These are phyloP conservation scores for Pheosia gnoma DNA, from an alignment of 2,888 invertebrate genomes.

Conservation along the genomic window DNA sequence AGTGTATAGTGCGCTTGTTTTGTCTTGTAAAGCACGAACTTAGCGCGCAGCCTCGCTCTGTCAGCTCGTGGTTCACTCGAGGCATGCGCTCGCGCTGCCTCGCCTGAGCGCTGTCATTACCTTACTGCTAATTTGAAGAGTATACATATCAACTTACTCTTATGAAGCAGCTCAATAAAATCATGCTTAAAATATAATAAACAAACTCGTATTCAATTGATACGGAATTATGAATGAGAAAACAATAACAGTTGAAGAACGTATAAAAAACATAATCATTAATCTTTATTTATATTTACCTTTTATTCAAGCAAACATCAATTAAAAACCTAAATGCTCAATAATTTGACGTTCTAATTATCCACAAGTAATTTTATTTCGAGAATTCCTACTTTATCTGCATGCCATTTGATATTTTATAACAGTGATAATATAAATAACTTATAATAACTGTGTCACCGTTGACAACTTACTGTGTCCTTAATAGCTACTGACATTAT, in stretches of 20 bases:
- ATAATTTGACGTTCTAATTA: background rate
- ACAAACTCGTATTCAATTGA: too few species aligned
- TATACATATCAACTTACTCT: too few species aligned
- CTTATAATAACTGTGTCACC: conserved; percentile 14
- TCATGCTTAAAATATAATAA: too few species aligned
- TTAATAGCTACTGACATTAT: background rate
- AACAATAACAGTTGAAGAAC: background rate
- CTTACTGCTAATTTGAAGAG: too few species aligned
- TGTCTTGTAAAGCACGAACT: too few species aligned
- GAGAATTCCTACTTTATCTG: background rate
- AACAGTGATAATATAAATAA: conserved; percentile 15
- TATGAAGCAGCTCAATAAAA: too few species aligned
- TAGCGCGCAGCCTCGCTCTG: background rate
- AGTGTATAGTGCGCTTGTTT: background rate
- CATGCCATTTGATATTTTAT: conserved; percentile 14
- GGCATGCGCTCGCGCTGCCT: too few species aligned
- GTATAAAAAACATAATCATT: background rate
- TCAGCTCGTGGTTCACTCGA: too few species aligned
- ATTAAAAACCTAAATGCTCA: background rate
- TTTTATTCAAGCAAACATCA: background rate
- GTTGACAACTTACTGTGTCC: conserved; percentile 9
- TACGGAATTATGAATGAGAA: background rate
- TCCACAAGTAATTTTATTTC: background rate
- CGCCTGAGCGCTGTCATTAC: too few species aligned
- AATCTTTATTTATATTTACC: background rate